phyloP scores from a whole-genome alignment of 2,888 invertebrate genomes.

The Apamea crenata region DNA sequence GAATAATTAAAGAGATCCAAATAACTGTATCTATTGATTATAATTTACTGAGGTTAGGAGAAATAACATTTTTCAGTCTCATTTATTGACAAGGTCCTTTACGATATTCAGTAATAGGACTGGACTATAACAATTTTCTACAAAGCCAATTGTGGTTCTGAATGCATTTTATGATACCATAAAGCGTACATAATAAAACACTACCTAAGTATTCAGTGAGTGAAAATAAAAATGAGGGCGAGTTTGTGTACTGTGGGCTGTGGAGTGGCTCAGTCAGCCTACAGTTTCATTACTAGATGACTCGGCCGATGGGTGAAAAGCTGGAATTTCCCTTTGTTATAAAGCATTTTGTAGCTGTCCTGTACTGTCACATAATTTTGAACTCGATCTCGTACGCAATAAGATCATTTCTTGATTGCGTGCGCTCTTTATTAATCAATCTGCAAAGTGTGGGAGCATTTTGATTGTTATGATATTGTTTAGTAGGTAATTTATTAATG shows the following conservation, averaged over 20 bases:
- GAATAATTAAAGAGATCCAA: not conserved
- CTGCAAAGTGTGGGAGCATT: slow-evolving; percentile 19
- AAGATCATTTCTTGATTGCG: slow-evolving; percentile 52
- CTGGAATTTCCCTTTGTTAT: slow-evolving; percentile 84
- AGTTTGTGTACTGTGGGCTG: slow-evolving; percentile 67
- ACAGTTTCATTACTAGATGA: slow-evolving; percentile 87
- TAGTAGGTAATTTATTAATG: not conserved
- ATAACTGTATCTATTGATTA: not conserved
- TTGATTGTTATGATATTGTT: not conserved
- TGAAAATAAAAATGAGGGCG: slow-evolving; percentile 78
- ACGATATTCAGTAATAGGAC: slow-evolving; percentile 35
- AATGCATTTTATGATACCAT: slow-evolving; percentile 74
- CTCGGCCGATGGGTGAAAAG: slow-evolving; percentile 79
- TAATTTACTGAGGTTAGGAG: not conserved
- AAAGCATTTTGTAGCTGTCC: slow-evolving; percentile 72
- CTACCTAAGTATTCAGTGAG: slow-evolving; percentile 77
- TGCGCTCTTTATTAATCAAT: slow-evolving; percentile 49
- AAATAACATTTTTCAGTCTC: not conserved
- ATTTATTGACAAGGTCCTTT: slow-evolving; percentile 12
- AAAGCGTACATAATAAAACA: slow-evolving; percentile 74
- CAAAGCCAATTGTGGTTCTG: slow-evolving; percentile 69
- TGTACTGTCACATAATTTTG: slow-evolving; percentile 64
- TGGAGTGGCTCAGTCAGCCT: slow-evolving; percentile 72
- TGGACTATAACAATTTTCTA: slow-evolving; percentile 46
- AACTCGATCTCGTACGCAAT: slow-evolving; percentile 51